Percentiles rank a stretch among this genome's conserved stretches.
Conservation (phyloP, 2,113 vertebrate genomes). For the Peromyscus californicus region DNA sequence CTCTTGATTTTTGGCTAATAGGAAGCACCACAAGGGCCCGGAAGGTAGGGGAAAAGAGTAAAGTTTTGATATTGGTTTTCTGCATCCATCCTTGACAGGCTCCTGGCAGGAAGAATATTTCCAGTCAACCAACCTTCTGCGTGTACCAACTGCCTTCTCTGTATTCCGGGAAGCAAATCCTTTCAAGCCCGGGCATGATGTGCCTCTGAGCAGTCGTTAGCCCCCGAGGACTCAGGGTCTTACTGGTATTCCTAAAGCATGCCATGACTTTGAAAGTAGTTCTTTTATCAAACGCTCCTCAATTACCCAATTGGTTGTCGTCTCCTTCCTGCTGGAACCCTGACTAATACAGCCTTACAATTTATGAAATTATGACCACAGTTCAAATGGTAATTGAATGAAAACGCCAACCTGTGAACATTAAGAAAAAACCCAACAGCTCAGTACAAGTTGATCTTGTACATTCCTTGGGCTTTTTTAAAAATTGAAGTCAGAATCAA, state of each 20-base stretch:
- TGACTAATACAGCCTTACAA: constrained; percentile 29
- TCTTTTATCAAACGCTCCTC: constrained; percentile 21
- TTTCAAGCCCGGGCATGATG: background rate
- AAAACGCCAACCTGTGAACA: constrained; percentile 62
- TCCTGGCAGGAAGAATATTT: background rate
- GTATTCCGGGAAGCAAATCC: background rate
- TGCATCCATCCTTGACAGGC: background rate
- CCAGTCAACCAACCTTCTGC: background rate
- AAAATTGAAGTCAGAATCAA: background rate
- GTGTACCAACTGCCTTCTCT: background rate
- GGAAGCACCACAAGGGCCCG: background rate
- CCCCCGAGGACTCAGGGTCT: background rate
- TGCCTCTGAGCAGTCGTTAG: background rate
- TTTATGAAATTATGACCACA: constrained; percentile 55
- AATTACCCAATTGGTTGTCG: background rate
- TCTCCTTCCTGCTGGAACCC: constrained; percentile 46
- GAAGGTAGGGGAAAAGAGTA: accelerated
- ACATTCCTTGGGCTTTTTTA: background rate
- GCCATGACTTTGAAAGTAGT: background rate
- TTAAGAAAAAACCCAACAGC: constrained; percentile 35
- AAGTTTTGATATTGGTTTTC: background rate
- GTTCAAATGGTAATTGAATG: constrained; percentile 61
- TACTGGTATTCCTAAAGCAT: background rate
- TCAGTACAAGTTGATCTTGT: constrained; percentile 6
- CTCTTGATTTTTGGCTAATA: background rate